Conservation (phyloP, 2,888 invertebrate genomes). For the Chloroclystis v-ata region DNA sequence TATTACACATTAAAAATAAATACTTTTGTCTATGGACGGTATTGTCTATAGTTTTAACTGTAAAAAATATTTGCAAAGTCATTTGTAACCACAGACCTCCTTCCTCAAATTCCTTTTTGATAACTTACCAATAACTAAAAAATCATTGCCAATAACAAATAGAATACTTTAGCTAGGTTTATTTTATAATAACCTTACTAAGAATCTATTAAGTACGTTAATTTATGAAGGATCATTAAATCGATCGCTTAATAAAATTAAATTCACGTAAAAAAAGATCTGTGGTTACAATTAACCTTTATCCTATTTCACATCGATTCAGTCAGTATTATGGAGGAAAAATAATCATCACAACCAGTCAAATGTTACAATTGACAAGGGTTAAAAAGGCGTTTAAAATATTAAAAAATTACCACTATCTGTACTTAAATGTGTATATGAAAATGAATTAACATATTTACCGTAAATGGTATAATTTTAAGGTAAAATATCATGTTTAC, state of each 20-base stretch:
- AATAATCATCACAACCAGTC: conserved; percentile 42
- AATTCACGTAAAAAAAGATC: neutral
- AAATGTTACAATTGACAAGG: conserved; percentile 40
- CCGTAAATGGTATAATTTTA: too few species aligned
- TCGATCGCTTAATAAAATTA: neutral
- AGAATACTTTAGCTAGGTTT: too few species aligned
- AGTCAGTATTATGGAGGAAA: conserved; percentile 29
- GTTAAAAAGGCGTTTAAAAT: conserved; percentile 11
- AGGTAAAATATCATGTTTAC: too few species aligned
- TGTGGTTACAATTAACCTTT: neutral
- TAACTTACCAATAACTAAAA: too few species aligned
- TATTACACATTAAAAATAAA: conserved; percentile 62
- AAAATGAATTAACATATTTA: too few species aligned
- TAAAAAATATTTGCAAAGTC: conserved; percentile 57
- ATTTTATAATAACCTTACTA: too few species aligned
- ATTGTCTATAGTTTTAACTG: conserved; percentile 53
- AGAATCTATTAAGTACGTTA: too few species aligned
- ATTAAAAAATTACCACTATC: neutral
- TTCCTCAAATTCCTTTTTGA: too few species aligned
- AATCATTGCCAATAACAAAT: too few species aligned
- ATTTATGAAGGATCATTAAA: neutral
- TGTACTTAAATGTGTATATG: conserved; percentile 16
- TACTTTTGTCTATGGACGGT: conserved; percentile 73
- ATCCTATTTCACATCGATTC: conserved; percentile 50
- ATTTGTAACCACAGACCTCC: neutral